Evolutionary conservation across 2,797 vertebrate genomes (phyloP), one percentile per base, ranked within the genome.

Genomic region (Gephyroberyx darwinii): DNA sequence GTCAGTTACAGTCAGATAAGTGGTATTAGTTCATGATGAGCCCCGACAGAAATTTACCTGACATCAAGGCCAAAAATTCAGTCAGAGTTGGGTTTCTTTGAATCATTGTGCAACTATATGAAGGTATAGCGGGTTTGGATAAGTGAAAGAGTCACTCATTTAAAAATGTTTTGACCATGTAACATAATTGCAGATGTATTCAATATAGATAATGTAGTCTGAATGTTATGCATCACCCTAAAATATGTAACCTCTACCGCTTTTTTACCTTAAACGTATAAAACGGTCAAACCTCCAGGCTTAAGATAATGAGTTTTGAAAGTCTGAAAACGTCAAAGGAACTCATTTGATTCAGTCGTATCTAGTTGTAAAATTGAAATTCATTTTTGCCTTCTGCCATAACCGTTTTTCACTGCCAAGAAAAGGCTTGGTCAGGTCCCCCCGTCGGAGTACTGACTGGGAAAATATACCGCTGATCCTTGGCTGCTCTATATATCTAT

Each of bases 401-500:
- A 73, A 70, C 63, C 31, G 77, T 82, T 81, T 83, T 20, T 78
- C 48, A 62, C 47, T 47, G 78, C 68, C 75, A 75, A 73, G 76
- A 75, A 58, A 26, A 64, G 55, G 66, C 71, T 71, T 66, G 58
- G 74, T 84, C 69, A 71, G 39, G 35, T 55, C 61, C 69, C 84
- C 70, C 65, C 64, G 68, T 61, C 33, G n/a, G 56, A 83, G 33
- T 77, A 60, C 45, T 71, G 64, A 69, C 45, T 39, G n/a, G 61
- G 17, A 66, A 82, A 86, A 78, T 53, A 74, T 59, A 26, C 81
- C 41, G 60, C 31, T 82, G 63, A 85, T 78, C 53, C 65, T 60
- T 26, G 19, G 66, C 65, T 57, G 58, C 72, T 76, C 51, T 61
- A 45, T 60, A 65, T 59, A 19, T 73, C 19, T 63, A n/a, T 43